Evolutionary conservation across 2,113 vertebrate species (phyloP).

Genomic region (Centropus bengalensis): DNA sequence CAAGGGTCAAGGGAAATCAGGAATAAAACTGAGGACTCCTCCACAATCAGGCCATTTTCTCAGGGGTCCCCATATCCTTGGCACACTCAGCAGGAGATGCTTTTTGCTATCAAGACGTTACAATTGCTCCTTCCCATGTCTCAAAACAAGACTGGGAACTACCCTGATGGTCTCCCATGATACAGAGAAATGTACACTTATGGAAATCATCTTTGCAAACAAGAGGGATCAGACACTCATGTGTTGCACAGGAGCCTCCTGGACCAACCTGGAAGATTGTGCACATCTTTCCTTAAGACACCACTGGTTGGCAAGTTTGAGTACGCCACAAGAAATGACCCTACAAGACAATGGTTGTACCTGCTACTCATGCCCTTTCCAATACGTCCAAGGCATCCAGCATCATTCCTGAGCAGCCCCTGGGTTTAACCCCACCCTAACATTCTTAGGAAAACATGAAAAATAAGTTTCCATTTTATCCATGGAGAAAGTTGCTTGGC

Average conservation of each 20-base stretch:
- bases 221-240: neutral
- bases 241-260: neutral
- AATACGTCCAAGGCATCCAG: neutral
- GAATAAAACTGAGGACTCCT: neutral
- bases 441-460: neutral
- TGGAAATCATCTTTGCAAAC: neutral
- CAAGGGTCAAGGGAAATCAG: neutral
- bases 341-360: rapidly evolving
- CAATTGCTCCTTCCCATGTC: neutral
- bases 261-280: neutral
- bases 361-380: neutral
- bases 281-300: neutral
- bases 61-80: neutral
- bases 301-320: rapidly evolving
- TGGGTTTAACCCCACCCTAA: neutral
- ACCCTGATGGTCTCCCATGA: neutral
- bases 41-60: neutral
- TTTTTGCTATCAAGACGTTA: neutral
- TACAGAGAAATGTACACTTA: neutral
- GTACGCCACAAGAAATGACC: neutral
- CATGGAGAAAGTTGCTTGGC: neutral
- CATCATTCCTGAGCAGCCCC: rapidly evolving
- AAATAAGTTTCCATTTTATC: neutral
- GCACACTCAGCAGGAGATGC: neutral
- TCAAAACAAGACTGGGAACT: neutral